A percentile compares a stretch with the other conserved stretches of the same genome.
These are phyloP conservation scores for Rhinoraja longicauda DNA, from an alignment of 2,797 vertebrate genomes.

Conservation along the genomic window DNA sequence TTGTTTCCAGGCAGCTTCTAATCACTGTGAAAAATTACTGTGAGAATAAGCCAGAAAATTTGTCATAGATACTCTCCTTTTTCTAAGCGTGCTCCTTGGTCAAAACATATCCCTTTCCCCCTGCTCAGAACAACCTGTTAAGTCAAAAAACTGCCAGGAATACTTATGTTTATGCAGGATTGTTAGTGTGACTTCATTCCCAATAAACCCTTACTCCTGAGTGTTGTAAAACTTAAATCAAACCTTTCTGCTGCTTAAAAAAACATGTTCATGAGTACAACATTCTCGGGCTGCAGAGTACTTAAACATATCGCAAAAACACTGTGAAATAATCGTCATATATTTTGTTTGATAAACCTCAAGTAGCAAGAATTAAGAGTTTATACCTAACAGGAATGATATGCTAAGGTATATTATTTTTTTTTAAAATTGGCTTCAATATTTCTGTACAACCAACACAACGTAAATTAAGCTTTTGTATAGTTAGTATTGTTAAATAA, in stretches of 20 bases:
- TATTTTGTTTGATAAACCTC: background rate
- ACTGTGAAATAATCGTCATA: background rate
- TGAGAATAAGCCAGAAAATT: background rate
- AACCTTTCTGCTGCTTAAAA: background rate
- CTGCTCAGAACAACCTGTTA: background rate
- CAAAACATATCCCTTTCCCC: background rate
- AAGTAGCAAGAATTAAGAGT: background rate
- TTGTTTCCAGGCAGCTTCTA: background rate
- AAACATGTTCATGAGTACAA: background rate
- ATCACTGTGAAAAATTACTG: background rate
- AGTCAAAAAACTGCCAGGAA: background rate
- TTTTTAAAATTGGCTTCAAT: no score
- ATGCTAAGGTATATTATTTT: background rate
- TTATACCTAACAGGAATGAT: background rate
- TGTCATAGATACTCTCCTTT: background rate
- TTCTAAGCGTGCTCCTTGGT: background rate
- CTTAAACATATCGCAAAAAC: background rate
- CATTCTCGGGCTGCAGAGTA: background rate
- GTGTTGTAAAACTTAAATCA: background rate
- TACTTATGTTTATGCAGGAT: background rate
- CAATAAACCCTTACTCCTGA: background rate
- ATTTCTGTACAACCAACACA: background rate
- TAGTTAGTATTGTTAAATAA: background rate
- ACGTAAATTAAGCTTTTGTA: background rate
- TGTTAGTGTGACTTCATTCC: background rate